phyloP scores from a whole-genome alignment of 2,797 vertebrate species.

The Valencia hispanica region DNA sequence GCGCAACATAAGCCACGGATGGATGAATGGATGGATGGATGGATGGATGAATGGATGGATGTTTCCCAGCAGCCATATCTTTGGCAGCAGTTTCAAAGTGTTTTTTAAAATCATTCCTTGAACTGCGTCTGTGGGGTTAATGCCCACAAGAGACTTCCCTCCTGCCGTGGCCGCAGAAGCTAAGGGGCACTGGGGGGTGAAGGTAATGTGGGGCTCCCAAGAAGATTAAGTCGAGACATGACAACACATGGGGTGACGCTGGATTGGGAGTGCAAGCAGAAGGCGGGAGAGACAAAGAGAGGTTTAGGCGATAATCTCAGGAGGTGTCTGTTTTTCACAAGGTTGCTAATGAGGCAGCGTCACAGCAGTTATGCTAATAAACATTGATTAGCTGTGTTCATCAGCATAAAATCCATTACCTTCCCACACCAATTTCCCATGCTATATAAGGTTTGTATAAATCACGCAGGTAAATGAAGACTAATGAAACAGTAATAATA shows the following conservation, averaged over 20 bases:
- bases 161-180: too few species aligned
- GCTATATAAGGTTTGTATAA: background rate
- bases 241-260: background rate
- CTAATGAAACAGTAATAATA: background rate
- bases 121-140: background rate
- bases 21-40: too few species aligned
- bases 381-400: constrained; percentile 2
- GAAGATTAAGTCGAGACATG: background rate
- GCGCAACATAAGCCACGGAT: too few species aligned
- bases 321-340: background rate
- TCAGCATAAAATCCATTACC: background rate
- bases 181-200: background rate
- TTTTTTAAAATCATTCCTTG: background rate
- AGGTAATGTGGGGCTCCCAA: background rate
- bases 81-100: too few species aligned
- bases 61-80: too few species aligned
- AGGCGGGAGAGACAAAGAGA: background rate
- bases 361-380: background rate
- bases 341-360: background rate
- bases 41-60: too few species aligned
- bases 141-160: background rate
- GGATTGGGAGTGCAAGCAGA: background rate
- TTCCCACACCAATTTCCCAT: background rate
- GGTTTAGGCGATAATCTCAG: background rate
- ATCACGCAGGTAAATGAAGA: background rate